Evolutionary conservation across 1,140 invertebrate species (phyloP).

Genomic region (Homalodisca vitripennis): DNA sequence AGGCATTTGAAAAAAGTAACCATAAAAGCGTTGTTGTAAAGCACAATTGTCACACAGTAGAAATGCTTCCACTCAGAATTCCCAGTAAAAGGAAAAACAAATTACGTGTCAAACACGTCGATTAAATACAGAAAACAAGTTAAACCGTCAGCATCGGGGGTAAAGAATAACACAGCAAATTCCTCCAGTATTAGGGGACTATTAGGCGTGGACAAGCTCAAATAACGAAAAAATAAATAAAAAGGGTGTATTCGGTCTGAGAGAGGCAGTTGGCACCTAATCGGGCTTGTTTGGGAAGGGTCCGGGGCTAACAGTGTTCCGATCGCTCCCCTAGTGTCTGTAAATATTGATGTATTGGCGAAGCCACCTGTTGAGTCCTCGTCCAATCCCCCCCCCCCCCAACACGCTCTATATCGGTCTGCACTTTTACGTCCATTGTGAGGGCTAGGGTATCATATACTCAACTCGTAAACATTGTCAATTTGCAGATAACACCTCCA

Average conservation of each 20-base stretch:
- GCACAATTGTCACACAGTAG: too few species aligned
- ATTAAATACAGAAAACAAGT: too few species aligned
- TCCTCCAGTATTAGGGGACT: not conserved
- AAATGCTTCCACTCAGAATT: too few species aligned
- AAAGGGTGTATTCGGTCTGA: not conserved
- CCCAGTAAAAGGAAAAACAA: too few species aligned
- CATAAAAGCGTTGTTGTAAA: too few species aligned
- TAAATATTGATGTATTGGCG: conserved; percentile 30
- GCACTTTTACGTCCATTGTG: conserved; percentile 1
- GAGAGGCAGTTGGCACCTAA: conserved; percentile 12
- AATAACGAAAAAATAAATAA: conserved; percentile 21
- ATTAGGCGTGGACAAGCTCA: conserved; percentile 12
- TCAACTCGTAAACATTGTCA: not conserved
- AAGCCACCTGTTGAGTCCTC: conserved; percentile 13
- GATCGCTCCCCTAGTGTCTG: conserved; percentile 11
- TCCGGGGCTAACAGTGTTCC: conserved; percentile 14
- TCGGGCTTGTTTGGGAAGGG: conserved; percentile 18
- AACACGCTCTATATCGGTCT: not conserved
- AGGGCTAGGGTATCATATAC: too few species aligned
- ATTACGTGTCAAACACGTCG: too few species aligned
- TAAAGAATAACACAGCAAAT: not conserved
- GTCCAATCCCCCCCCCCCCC: not conserved
- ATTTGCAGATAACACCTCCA: not conserved
- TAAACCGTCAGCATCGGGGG: too few species aligned
- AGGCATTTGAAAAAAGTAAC: too few species aligned